Percentiles rank a stretch among this genome's conserved stretches.
These are phyloP conservation scores for Alcedo atthis DNA, from an alignment of 2,797 vertebrate species.

Conservation along the genomic window DNA sequence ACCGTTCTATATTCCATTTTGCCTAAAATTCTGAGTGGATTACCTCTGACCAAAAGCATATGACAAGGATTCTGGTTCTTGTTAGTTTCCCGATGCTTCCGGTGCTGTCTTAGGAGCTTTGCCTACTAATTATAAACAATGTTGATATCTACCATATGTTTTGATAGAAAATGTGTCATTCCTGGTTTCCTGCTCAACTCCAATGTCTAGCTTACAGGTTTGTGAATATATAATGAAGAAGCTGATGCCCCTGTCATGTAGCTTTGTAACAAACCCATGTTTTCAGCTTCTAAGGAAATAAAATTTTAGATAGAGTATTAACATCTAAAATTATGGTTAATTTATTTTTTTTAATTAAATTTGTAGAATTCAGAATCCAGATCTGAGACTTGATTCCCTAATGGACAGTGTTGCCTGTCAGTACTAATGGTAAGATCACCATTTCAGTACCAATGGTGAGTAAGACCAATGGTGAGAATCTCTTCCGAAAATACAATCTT, in stretches of 20 bases:
- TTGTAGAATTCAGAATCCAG: not conserved
- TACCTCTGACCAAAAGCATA: conserved; percentile 15
- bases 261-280: not conserved
- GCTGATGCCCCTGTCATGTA: not conserved
- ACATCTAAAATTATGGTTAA: not conserved
- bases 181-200: conserved; percentile 11
- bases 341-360: conserved; percentile 30
- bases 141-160: conserved; percentile 71
- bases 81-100: conserved; percentile 49
- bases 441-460: conserved; percentile 50
- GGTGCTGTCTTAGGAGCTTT: conserved; percentile 62
- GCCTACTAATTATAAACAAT: conserved; percentile 63
- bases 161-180: conserved; percentile 20
- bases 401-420: not conserved
- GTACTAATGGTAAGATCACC: not conserved
- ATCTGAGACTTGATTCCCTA: not conserved
- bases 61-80: conserved; percentile 36
- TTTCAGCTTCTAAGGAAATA: not conserved
- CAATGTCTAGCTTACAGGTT: not conserved
- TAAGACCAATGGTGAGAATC: conserved; percentile 20
- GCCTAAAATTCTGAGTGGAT: not conserved
- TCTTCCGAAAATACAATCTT: not conserved
- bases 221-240: not conserved
- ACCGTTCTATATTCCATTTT: not conserved
- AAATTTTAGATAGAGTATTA: not conserved